Conservation (phyloP, 2,113 vertebrate genomes). For the Cyphomyrus plagiostoma region DNA sequence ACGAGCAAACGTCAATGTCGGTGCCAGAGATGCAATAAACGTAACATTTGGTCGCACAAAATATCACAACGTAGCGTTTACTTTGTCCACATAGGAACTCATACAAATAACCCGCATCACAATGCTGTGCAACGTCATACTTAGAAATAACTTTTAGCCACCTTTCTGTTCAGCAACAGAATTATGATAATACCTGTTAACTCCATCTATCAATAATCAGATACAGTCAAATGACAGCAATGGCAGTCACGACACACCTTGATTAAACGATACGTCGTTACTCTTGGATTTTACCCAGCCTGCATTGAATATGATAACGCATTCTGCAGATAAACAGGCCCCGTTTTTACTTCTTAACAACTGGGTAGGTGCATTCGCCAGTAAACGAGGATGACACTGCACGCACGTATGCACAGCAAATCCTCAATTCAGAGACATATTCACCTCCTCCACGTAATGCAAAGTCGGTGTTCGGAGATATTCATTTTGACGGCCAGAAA, state of each 20-base stretch:
- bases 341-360: neutral
- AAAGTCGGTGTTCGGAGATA: neutral
- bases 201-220: neutral
- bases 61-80: neutral
- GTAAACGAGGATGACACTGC: neutral
- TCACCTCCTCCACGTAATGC: constrained; percentile 12
- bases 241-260: neutral
- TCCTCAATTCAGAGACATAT: neutral
- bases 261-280: neutral
- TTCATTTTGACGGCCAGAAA: constrained; percentile 13
- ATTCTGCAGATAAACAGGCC: constrained; percentile 23
- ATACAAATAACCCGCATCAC: neutral
- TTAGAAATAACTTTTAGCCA: neutral
- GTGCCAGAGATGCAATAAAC: neutral
- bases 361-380: neutral
- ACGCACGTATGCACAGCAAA: neutral
- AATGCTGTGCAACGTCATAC: neutral
- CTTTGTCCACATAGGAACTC: neutral
- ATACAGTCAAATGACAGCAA: neutral
- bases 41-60: neutral
- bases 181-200: neutral
- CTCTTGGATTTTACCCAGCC: neutral
- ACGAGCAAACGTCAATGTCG: neutral
- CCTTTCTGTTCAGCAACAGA: neutral
- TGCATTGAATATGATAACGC: constrained; percentile 1